These are phyloP conservation scores for Amiota mariae DNA, from an alignment of 2,888 invertebrate species.

Conservation along the genomic window DNA sequence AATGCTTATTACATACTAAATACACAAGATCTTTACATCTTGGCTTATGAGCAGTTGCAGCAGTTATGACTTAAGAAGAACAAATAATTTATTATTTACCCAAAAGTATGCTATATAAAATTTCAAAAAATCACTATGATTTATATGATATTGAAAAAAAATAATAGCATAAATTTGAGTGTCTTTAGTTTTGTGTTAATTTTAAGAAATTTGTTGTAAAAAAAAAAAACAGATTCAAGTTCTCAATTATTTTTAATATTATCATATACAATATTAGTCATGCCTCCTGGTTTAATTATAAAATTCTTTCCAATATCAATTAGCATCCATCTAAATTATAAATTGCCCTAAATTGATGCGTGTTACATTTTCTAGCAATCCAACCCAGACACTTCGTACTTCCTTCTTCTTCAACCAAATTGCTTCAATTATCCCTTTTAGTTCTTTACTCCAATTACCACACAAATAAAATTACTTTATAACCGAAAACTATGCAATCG, in stretches of 20 bases:
- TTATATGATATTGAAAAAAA: not conserved
- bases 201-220: too few relatives aligned
- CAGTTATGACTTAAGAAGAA: not conserved
- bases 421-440: conserved; percentile 15
- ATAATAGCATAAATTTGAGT: not conserved
- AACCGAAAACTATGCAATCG: conserved; percentile 9
- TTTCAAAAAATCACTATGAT: not conserved
- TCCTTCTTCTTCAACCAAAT: not conserved
- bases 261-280: too few relatives aligned
- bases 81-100: not conserved
- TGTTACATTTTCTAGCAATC: not conserved
- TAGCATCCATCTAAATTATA: conserved; percentile 9
- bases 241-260: too few relatives aligned
- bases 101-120: conserved; percentile 8
- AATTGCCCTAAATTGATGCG: not conserved
- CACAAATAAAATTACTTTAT: conserved; percentile 18
- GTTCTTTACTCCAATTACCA: conserved; percentile 18
- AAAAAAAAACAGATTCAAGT: too few relatives aligned
- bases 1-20: conserved; percentile 3
- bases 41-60: conserved; percentile 18
- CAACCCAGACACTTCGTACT: too few relatives aligned
- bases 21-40: not conserved
- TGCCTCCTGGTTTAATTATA: too few relatives aligned
- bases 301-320: not conserved
- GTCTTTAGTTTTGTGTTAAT: not conserved